Evolutionary conservation across 2,797 vertebrate species (phyloP).

Genomic region (Gorsachius magnificus): DNA sequence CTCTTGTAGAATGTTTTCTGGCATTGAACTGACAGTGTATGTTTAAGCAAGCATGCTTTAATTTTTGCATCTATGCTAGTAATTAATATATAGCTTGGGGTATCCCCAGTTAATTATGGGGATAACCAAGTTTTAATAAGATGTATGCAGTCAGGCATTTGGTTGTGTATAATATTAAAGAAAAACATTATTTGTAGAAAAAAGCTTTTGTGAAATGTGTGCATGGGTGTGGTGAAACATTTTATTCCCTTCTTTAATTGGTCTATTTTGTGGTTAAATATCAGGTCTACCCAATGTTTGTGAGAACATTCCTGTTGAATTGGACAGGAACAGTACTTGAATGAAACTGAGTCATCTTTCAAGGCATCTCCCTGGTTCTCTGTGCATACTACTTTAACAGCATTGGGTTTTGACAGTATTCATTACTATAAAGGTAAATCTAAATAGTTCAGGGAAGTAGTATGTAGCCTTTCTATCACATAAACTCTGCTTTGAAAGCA

Average conservation of each 20-base stretch:
- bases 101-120: not conserved
- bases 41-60: conserved; percentile 1
- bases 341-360: not conserved
- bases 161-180: not conserved
- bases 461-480: not conserved
- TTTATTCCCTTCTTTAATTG: not conserved
- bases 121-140: not conserved
- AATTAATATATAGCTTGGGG: not conserved
- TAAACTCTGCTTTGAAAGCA: not conserved
- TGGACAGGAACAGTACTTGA: not conserved
- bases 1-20: conserved; percentile 44
- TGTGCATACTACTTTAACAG: not conserved
- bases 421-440: not conserved
- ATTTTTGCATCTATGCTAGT: conserved; percentile 4
- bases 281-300: not conserved
- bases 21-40: not conserved
- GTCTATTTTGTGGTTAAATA: not conserved
- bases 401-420: not conserved
- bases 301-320: not conserved
- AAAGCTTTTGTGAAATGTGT: not conserved
- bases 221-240: not conserved
- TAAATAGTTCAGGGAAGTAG: not conserved
- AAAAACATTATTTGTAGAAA: not conserved
- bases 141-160: not conserved
- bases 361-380: not conserved